Conservation (phyloP, 1,140 invertebrate genomes). For the Aphelinus atriplicis region DNA sequence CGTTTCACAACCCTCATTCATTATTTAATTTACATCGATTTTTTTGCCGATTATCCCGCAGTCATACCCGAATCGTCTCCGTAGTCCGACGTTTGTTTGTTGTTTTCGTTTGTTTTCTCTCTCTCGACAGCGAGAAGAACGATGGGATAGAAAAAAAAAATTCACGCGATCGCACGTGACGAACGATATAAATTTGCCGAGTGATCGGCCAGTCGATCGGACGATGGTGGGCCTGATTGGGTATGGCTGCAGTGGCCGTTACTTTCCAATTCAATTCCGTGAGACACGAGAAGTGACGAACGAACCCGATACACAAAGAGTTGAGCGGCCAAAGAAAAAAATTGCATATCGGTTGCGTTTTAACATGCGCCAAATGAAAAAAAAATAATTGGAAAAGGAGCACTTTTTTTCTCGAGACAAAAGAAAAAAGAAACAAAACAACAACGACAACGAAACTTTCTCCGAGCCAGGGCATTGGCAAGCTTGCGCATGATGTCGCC, state of each 20-base stretch:
- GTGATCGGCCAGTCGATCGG: no score
- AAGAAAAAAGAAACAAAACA: no score
- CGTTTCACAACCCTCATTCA: conserved; percentile 68
- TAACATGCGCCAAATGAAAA: conserved; percentile 1
- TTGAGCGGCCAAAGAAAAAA: conserved; percentile 16
- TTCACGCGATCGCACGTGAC: no score
- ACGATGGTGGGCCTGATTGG: conserved; percentile 46
- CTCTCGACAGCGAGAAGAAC: no score
- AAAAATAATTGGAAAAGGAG: conserved; percentile 60
- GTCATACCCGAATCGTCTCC: conserved; percentile 57
- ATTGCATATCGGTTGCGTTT: not conserved
- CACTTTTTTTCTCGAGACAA: conserved; percentile 54
- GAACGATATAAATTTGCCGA: not conserved
- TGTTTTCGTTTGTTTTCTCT: no score
- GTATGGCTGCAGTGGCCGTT: conserved; percentile 61
- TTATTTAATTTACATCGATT: conserved; percentile 63
- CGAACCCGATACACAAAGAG: conserved; percentile 17
- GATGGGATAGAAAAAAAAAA: no score
- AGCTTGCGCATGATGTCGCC: conserved; percentile 70
- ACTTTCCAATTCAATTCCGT: conserved; percentile 55
- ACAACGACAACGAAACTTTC: conserved; percentile 47
- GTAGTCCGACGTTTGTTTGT: not conserved
- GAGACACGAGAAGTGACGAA: conserved; percentile 37
- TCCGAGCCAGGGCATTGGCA: conserved; percentile 86
- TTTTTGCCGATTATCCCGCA: conserved; percentile 51